Conservation (phyloP, 2,797 vertebrate species). For the Betta splendens region DNA sequence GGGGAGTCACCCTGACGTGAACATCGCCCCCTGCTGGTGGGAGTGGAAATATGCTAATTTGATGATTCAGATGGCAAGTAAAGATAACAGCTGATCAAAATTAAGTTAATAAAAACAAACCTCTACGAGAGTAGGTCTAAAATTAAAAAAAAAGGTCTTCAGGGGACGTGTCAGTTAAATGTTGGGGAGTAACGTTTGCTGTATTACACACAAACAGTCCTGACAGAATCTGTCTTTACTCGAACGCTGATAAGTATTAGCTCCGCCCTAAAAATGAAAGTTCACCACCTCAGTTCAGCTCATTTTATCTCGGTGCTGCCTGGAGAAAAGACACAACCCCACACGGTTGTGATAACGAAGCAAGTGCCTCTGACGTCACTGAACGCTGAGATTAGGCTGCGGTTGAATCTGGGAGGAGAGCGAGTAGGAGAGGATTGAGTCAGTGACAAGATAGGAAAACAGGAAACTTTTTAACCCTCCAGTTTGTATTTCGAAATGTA, state of each 20-base stretch:
- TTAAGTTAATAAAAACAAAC: background rate
- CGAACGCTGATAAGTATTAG: slow-evolving; percentile 29
- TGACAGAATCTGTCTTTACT: slow-evolving; percentile 27
- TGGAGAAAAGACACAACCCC: slow-evolving; percentile 29
- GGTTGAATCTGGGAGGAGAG: too few relatives aligned
- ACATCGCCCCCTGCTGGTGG: slow-evolving; percentile 44
- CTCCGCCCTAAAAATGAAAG: slow-evolving; percentile 25
- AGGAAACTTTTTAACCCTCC: too few relatives aligned
- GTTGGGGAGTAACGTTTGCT: too few relatives aligned
- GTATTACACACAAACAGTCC: background rate
- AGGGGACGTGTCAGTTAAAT: background rate
- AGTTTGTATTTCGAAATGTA: too few relatives aligned
- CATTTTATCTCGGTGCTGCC: slow-evolving; percentile 17
- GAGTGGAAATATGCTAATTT: too few relatives aligned
- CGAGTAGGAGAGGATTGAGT: too few relatives aligned
- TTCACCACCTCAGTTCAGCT: slow-evolving; percentile 12
- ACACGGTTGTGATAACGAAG: slow-evolving; percentile 51
- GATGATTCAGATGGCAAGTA: slow-evolving; percentile 1
- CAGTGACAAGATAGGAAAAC: too few relatives aligned
- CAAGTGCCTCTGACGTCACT: slow-evolving; percentile 38
- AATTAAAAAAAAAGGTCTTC: background rate
- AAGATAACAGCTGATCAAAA: slow-evolving; percentile 4
- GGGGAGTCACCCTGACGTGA: background rate
- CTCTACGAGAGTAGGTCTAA: background rate
- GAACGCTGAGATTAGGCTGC: slow-evolving; percentile 46